Percentiles rank a stretch among this genome's conserved stretches.
Evolutionary conservation across 2,797 vertebrate genomes (phyloP).

Genomic region (Phoebastria nigripes): DNA sequence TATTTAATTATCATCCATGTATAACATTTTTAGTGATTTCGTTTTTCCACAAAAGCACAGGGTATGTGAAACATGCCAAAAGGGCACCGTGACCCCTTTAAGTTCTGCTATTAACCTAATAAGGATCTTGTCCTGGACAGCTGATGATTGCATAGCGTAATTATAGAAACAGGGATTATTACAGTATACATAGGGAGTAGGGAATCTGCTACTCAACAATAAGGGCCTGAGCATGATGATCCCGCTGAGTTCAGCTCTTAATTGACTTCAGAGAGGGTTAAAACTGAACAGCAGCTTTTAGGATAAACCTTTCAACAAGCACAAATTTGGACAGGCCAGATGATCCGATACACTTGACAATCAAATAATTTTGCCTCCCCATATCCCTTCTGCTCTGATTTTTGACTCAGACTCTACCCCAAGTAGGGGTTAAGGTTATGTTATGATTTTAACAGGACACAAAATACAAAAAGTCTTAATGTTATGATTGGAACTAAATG

Average conservation of each 20-base stretch:
- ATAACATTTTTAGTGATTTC: constrained; percentile 60
- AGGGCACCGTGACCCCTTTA: constrained; percentile 74
- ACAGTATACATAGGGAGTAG: neutral
- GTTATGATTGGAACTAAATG: neutral
- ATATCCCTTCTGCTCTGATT: neutral
- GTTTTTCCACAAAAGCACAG: constrained; percentile 61
- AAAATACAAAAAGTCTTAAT: neutral
- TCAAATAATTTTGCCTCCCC: neutral
- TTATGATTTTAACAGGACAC: neutral
- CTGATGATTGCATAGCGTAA: constrained; percentile 63
- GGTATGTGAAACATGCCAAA: constrained; percentile 56
- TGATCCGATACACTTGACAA: neutral
- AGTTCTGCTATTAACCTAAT: constrained; percentile 73
- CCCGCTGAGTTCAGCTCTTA: neutral
- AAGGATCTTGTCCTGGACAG: constrained; percentile 69
- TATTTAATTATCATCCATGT: constrained; percentile 49
- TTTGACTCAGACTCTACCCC: neutral
- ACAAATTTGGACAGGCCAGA: neutral
- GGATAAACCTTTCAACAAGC: constrained; percentile 2
- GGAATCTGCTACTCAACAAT: neutral
- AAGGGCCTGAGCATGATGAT: neutral
- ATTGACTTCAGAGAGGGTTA: neutral
- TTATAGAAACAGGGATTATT: constrained; percentile 66
- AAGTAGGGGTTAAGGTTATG: neutral
- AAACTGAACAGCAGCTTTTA: neutral